These are phyloP conservation scores for Phania funesta DNA, from an alignment of 2,888 invertebrate genomes.

Conservation along the genomic window DNA sequence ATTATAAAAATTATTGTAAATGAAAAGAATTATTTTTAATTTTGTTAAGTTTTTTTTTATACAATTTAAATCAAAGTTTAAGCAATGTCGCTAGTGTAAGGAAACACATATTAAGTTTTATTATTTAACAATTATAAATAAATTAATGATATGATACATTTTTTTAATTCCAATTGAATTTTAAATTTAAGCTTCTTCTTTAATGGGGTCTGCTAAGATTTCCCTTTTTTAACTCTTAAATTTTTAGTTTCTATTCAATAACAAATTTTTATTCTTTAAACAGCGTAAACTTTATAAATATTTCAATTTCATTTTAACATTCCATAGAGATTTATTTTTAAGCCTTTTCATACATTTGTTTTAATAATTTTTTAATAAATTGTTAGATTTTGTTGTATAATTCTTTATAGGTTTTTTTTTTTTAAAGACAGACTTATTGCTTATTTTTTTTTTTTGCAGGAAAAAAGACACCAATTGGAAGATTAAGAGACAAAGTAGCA, in stretches of 20 bases:
- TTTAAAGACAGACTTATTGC: neutral
- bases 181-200: neutral
- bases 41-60: neutral
- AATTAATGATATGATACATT: slow-evolving; percentile 59
- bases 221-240: neutral
- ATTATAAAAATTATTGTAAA: neutral
- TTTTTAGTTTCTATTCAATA: neutral
- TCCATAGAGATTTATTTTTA: slow-evolving; percentile 57
- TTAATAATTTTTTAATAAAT: slow-evolving; percentile 25
- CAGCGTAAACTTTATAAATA: slow-evolving; percentile 28
- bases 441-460: slow-evolving; percentile 5
- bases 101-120: neutral
- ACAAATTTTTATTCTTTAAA: slow-evolving; percentile 15
- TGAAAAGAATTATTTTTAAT: neutral
- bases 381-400: neutral
- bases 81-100: neutral
- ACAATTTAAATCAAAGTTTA: slow-evolving; percentile 4
- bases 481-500: neutral
- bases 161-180: neutral
- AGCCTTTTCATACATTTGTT: slow-evolving; percentile 9
- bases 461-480: slow-evolving; percentile 44
- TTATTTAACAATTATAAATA: slow-evolving; percentile 33
- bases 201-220: too few relatives aligned
- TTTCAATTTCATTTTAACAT: slow-evolving; percentile 47
- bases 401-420: neutral